A percentile compares a stretch with the other conserved stretches of the same genome.
phyloP scores from a whole-genome alignment of 2,797 vertebrate species.

The Rhynchotus rufescens region DNA sequence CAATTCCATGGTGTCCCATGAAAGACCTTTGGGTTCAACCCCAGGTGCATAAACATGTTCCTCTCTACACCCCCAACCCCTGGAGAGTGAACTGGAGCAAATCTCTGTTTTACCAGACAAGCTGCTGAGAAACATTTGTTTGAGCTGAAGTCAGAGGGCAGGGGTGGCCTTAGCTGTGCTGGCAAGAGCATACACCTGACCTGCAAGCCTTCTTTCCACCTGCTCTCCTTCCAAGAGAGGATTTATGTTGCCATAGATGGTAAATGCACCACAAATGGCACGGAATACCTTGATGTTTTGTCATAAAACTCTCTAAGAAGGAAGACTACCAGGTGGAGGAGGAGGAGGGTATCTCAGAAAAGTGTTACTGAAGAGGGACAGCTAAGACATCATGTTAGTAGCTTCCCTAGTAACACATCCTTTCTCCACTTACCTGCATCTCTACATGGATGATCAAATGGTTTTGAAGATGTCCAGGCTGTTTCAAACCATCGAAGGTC shows the following conservation, averaged over 20 bases:
- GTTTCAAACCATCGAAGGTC: neutral
- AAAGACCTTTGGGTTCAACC: neutral
- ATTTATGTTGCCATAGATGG: neutral
- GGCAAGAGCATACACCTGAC: neutral
- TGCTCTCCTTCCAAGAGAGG: rapidly evolving
- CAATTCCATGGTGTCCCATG: rapidly evolving
- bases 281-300: neutral
- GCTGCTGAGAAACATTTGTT: neutral
- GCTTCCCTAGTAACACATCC: neutral
- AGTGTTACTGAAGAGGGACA: neutral
- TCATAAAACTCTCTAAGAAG: neutral
- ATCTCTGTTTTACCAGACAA: neutral
- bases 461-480: neutral
- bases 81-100: neutral
- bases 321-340: neutral
- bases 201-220: neutral
- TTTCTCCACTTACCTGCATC: neutral
- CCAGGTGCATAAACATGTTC: neutral
- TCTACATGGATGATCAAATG: neutral
- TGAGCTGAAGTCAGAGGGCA: neutral
- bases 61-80: neutral
- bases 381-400: neutral
- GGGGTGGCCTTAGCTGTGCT: neutral
- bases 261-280: neutral
- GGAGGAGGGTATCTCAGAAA: neutral